Conservation (phyloP, 2,888 invertebrate species). For the Ectropis crepuscularia region DNA sequence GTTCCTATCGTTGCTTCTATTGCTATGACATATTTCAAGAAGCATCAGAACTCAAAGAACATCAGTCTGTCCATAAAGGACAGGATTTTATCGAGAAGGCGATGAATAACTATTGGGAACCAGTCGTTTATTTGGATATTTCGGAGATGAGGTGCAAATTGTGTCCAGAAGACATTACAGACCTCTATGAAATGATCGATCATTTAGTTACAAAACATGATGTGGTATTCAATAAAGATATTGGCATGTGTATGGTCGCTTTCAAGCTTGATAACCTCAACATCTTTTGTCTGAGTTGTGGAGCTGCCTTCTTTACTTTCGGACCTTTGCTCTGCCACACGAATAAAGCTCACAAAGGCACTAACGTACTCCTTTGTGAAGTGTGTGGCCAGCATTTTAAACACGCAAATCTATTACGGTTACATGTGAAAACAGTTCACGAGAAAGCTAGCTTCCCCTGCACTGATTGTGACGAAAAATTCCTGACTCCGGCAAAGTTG, state of each 20-base stretch:
- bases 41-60: slow-evolving; percentile 65
- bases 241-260: slow-evolving; percentile 72
- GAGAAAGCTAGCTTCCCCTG: slow-evolving; percentile 69
- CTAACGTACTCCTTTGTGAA: slow-evolving; percentile 72
- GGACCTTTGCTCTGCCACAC: slow-evolving; percentile 74
- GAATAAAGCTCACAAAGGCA: slow-evolving; percentile 76
- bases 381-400: slow-evolving; percentile 77
- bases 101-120: slow-evolving; percentile 77
- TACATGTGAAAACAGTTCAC: slow-evolving; percentile 71
- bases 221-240: slow-evolving; percentile 69
- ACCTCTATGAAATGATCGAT: slow-evolving; percentile 71
- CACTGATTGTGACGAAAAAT: slow-evolving; percentile 75
- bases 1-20: slow-evolving; percentile 77
- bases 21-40: slow-evolving; percentile 80
- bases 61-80: slow-evolving; percentile 62
- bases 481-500: slow-evolving; percentile 76
- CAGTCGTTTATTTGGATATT: slow-evolving; percentile 72
- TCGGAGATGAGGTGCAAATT: slow-evolving; percentile 66
- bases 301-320: slow-evolving; percentile 70
- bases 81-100: slow-evolving; percentile 66
- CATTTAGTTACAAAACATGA: slow-evolving; percentile 67
- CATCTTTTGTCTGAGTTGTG: slow-evolving; percentile 69
- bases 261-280: slow-evolving; percentile 72
- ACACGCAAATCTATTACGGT: slow-evolving; percentile 60
- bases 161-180: slow-evolving; percentile 60